Base-by-base conservation (phyloP, 1,140 invertebrate genomes). In the Triops cancriformis region DNA sequence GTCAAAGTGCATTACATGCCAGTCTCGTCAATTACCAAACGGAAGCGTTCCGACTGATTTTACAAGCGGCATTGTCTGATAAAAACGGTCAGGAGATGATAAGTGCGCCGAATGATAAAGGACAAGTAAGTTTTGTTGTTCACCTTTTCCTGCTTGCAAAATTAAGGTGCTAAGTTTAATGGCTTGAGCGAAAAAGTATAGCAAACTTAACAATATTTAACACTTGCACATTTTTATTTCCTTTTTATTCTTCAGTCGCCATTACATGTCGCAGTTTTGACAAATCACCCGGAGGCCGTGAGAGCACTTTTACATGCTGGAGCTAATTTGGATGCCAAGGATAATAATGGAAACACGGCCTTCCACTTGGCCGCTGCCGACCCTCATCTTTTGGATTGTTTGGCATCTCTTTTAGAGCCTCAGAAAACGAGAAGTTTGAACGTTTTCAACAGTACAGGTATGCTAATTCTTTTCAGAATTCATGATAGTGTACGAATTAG, bases 241-340 rank as follows among this genome's bases (percentile, higher is more conserved):
- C 80, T 28, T 81, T 82, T 74, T 80, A 37, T 37, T 37, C 7
- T 80, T 4, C 82, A 88, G 82, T 88, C 85, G 26, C 84, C 85
- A 0, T 79, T 88, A 4, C 87, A 89, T 82, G 83, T 86, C 73
- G 86, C 87, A 3, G 86, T 87, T 23, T 78, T 86, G 14, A 82
- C 84, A 76, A 84, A 86, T 80, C 84, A 85, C 45, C 64, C 84
- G 0, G 83, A 86, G 45, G 80, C 84, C 23, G 83, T 87, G 11
- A 80, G 81, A 43, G 83, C 81, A 51, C 81, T 88, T 43, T 77
- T 88, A 26, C 74, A 80, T 26, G 81, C 85, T 72, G 84, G 85
- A 10, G 88, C 87, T 7, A 51, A 73, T 74, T n/a, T 77, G 28
- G 27, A 72, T 14, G 41, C 76, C 5, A 75, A 26, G 31, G 72